phyloP scores from a whole-genome alignment of 1,140 invertebrate species.

The Atta cephalotes region DNA sequence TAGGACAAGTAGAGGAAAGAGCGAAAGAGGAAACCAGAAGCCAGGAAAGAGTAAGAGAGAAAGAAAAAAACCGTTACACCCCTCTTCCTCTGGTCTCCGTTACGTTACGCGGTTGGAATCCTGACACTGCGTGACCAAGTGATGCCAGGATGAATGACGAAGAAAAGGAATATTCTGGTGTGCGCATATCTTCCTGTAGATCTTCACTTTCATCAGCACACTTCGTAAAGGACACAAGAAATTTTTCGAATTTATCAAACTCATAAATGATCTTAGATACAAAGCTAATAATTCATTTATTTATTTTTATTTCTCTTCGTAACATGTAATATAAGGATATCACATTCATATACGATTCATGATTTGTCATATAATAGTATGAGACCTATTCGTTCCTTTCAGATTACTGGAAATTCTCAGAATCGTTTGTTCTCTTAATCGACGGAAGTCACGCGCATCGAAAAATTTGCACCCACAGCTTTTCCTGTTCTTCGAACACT shows the following conservation, averaged over 20 bases:
- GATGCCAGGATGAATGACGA: constrained; percentile 76
- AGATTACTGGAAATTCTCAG: background rate
- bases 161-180: constrained; percentile 69
- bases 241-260: background rate
- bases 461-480: constrained; percentile 22
- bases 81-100: constrained; percentile 66
- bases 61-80: constrained; percentile 82
- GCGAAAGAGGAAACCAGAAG: constrained; percentile 51
- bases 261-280: background rate
- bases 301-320: background rate
- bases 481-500: constrained; percentile 72
- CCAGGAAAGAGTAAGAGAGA: constrained; percentile 44
- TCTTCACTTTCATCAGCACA: constrained; percentile 36
- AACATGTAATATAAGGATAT: background rate
- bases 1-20: constrained; percentile 57
- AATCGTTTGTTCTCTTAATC: constrained; percentile 6
- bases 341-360: background rate
- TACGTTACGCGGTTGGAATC: constrained; percentile 82
- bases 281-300: background rate
- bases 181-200: constrained; percentile 32
- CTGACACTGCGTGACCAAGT: constrained; percentile 78
- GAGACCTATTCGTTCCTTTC: background rate
- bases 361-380: background rate
- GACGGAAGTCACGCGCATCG: background rate
- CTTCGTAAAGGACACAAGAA: background rate